Conservation (phyloP, 30 jellyfish, hydroid and myxozoan species). For the Calvadosia cruxmelitensis region DNA sequence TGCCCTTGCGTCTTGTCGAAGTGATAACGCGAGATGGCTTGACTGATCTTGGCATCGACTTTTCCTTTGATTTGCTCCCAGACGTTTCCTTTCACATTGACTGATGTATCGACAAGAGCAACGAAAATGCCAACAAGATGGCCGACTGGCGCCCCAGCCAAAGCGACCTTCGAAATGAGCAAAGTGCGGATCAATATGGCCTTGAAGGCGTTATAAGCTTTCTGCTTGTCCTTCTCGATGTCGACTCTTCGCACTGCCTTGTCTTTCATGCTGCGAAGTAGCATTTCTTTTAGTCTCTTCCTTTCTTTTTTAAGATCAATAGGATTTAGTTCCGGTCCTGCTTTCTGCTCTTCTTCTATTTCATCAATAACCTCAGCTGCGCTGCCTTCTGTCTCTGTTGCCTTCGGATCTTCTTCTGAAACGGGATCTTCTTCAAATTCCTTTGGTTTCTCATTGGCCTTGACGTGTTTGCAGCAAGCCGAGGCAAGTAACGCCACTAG, state of each 20-base stretch:
- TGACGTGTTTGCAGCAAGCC: too few species aligned
- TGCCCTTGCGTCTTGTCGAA: not conserved
- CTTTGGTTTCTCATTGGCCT: not conserved
- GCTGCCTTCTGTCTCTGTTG: not conserved
- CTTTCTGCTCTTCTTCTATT: not conserved
- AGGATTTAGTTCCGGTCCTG: not conserved
- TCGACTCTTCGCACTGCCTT: not conserved
- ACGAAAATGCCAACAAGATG: not conserved
- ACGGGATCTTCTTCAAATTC: not conserved
- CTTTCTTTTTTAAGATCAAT: not conserved
- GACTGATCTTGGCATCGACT: not conserved
- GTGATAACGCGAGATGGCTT: not conserved
- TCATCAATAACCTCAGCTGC: not conserved
- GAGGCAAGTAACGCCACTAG: too few species aligned
- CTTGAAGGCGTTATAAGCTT: not conserved
- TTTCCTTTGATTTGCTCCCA: not conserved
- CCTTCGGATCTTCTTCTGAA: too few species aligned
- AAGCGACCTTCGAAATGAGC: not conserved
- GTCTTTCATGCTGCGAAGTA: not conserved
- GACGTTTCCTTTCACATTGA: not conserved
- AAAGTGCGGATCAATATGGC: not conserved
- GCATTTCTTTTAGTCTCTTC: not conserved
- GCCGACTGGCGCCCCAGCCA: slow-evolving; percentile 1
- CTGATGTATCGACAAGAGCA: not conserved
- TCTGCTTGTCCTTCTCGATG: not conserved